These are phyloP conservation scores for Tretioscincus oriximinensis DNA, from an alignment of 2,113 vertebrate genomes.

Conservation along the genomic window DNA sequence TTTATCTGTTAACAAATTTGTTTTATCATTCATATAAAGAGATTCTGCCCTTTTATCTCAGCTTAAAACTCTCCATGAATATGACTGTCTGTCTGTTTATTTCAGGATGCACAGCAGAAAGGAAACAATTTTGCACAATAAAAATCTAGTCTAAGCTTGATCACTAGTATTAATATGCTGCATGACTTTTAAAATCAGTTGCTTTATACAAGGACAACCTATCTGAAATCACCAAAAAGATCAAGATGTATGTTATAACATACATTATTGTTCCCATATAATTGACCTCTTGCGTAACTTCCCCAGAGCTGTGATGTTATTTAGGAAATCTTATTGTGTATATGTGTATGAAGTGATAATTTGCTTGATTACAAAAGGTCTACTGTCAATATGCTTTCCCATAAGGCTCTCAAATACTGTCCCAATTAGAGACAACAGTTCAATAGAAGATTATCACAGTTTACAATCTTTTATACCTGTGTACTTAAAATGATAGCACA, in stretches of 20 bases:
- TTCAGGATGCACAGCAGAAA: conserved; percentile 9
- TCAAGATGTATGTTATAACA: background rate
- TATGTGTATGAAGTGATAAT: conserved; percentile 52
- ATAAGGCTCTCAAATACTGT: conserved; percentile 29
- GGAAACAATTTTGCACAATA: background rate
- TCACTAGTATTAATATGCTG: conserved; percentile 24
- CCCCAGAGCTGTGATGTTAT: conserved; percentile 48
- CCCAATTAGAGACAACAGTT: conserved; percentile 10
- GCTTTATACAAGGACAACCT: conserved; percentile 33
- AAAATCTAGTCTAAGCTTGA: conserved; percentile 4
- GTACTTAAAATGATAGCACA: conserved; percentile 11
- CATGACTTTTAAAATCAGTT: background rate
- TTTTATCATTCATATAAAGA: background rate
- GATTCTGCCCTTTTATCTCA: no score
- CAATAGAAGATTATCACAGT: background rate
- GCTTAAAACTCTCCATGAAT: background rate
- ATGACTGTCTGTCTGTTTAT: no score
- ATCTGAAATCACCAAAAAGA: conserved; percentile 42
- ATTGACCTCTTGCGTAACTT: conserved; percentile 39
- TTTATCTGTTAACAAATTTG: background rate
- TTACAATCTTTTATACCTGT: background rate
- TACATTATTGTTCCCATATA: conserved; percentile 46
- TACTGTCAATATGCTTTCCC: conserved; percentile 33
- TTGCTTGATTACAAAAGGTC: conserved; percentile 52
- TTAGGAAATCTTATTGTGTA: conserved; percentile 57